Base-by-base conservation (phyloP, 2,888 invertebrate species). In the Drosophila meridiana region DNA sequence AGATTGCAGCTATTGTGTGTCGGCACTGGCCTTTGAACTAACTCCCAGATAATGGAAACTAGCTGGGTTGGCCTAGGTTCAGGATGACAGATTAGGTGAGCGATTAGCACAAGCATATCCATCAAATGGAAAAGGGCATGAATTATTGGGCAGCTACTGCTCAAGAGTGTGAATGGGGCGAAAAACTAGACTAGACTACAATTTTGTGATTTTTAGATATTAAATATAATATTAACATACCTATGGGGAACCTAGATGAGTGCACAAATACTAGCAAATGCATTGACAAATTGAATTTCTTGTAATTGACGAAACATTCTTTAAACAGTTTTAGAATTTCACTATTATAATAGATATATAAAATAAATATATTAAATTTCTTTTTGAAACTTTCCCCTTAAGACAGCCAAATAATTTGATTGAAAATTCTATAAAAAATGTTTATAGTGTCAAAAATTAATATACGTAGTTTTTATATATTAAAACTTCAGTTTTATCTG, bases 51-150 rank as follows among this genome's bases (percentile, higher is more conserved):
- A 66, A 47, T 48, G 11, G 55, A 66, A 45, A 4, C 50, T 20
- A 5, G 40, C 11, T 58, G 14, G 5, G 65, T 87, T 83, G 80
- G 70, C 67, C 71, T 73, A 82, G 84, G 73, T 87, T 82, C 72
- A 69, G 80, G 70, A 67, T 64, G 7, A 34, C 32, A 42, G 56
- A 63, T 53, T 40, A 42, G 11, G 14, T 28, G 20, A 9, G 13
- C n/a, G 30, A 5, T 42, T 55, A 11, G 9, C n/a, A 4, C 45
- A 32, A 13, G 13, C 28, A 47, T 28, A 13, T 28, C 11, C 26
- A 30, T 47, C 13, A 30, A 9, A 32, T 30, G 30, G 9, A n/a
- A n/a, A 7, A 14, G 8, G 50, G 50, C n/a, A 32, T 32, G 13
- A 0, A 28, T 13, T 47, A 28, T 28, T 30, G 7, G 14, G 20